phyloP scores from a whole-genome alignment of 2,113 vertebrate genomes.

The Podocnemis expansa region DNA sequence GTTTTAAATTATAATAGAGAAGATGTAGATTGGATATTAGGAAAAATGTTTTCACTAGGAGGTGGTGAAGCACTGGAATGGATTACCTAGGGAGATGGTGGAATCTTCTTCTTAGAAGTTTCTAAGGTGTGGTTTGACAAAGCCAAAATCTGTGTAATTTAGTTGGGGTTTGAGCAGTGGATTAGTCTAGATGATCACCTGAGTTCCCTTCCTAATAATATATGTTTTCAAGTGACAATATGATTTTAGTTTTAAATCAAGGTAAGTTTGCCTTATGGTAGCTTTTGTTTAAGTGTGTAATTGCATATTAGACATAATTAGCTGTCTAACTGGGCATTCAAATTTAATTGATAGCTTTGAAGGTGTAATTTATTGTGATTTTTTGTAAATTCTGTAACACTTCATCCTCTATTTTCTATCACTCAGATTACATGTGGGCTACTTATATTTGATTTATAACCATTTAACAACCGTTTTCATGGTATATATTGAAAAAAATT shows the following conservation, averaged over 20 bases:
- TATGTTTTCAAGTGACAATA: background rate
- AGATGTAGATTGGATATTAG: no score
- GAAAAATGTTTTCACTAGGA: no score
- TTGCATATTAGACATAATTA: background rate
- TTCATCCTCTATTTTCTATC: background rate
- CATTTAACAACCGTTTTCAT: background rate
- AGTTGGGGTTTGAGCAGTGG: no score
- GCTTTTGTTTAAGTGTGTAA: background rate
- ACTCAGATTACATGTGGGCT: background rate
- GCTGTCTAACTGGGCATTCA: background rate
- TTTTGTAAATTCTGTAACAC: background rate
- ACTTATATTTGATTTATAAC: background rate
- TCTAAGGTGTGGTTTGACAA: no score
- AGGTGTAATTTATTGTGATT: background rate
- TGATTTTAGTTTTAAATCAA: background rate
- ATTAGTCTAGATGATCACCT: no score
- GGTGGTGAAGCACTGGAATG: no score
- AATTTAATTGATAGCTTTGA: background rate
- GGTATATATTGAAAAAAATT: rapidly evolving
- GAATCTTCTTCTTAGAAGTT: no score
- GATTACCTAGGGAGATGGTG: no score
- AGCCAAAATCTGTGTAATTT: no score
- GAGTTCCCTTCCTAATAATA: no score
- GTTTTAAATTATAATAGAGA: no score
- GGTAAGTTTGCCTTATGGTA: background rate